phyloP scores from a whole-genome alignment of 2,797 vertebrate genomes.

The Melanogrammus aeglefinus region DNA sequence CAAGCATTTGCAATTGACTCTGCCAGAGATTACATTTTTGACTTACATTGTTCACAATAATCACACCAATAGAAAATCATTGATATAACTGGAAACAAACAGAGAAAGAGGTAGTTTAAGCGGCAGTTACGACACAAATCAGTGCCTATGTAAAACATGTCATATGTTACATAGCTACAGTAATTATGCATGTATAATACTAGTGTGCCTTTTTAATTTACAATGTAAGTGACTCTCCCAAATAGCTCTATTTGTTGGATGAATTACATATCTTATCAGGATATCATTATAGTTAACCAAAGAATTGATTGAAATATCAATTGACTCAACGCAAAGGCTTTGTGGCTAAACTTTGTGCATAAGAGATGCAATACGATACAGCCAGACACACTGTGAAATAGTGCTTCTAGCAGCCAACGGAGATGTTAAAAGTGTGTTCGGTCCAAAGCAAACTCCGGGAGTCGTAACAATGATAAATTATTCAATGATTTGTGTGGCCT shows the following conservation, averaged over 20 bases:
- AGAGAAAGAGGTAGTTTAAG: constrained; percentile 49
- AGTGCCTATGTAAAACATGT: constrained; percentile 7
- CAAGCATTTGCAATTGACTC: constrained; percentile 6
- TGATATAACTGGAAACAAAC: constrained; percentile 14
- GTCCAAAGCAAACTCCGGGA: constrained; percentile 48
- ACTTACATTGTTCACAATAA: constrained; percentile 26
- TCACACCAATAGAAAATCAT: constrained; percentile 13
- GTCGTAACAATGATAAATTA: constrained; percentile 68
- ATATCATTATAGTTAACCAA: background rate
- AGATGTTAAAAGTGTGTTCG: constrained; percentile 26
- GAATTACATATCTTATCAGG: constrained; percentile 1
- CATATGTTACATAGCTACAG: background rate
- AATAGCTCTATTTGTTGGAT: background rate
- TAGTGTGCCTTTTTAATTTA: background rate
- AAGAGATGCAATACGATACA: constrained; percentile 21
- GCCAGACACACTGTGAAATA: constrained; percentile 26
- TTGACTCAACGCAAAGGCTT: constrained; percentile 6
- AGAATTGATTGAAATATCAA: constrained; percentile 7
- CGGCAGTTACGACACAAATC: constrained; percentile 36
- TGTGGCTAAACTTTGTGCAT: constrained; percentile 11
- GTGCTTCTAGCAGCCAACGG: constrained; percentile 21
- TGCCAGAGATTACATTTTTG: constrained; percentile 6
- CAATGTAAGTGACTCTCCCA: background rate
- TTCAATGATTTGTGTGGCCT: constrained; percentile 63
- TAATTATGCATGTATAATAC: background rate